Percentiles rank a stretch among this genome's conserved stretches.
phyloP scores from a whole-genome alignment of 2,888 invertebrate species.

The Agrochola lychnidis region DNA sequence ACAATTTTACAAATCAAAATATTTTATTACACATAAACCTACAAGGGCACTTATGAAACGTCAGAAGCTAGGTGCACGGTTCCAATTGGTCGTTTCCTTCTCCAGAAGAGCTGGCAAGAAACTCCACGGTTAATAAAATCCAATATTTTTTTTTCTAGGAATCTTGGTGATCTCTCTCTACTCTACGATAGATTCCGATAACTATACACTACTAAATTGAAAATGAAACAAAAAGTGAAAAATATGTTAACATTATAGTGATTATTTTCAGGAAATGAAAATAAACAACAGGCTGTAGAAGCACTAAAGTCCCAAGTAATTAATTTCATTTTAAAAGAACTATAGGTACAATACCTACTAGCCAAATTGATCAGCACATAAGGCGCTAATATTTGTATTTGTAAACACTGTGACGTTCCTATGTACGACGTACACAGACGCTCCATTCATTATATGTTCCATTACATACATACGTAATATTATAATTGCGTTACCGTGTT shows the following conservation, averaged over 20 bases:
- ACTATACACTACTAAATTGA: not conserved
- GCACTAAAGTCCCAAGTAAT: not conserved
- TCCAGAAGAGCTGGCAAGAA: too few species aligned
- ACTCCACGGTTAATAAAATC: too few species aligned
- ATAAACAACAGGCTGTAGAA: not conserved
- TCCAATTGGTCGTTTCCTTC: too few species aligned
- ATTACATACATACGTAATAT: slow-evolving; percentile 20
- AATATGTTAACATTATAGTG: not conserved
- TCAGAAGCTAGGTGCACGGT: too few species aligned
- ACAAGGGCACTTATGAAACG: too few species aligned
- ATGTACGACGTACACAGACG: not conserved
- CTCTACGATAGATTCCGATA: not conserved
- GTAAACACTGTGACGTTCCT: slow-evolving; percentile 6
- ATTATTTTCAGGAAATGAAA: not conserved
- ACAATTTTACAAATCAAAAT: too few species aligned
- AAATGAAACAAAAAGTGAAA: not conserved
- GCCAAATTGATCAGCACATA: not conserved
- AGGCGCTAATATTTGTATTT: slow-evolving; percentile 2
- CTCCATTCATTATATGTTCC: slow-evolving; percentile 2
- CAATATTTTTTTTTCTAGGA: not conserved
- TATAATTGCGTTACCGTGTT: slow-evolving; percentile 35
- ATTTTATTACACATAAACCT: too few species aligned
- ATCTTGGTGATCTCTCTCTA: not conserved
- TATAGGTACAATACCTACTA: too few species aligned
- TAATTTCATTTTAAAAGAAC: not conserved